These are phyloP conservation scores for Mactromeris polynyma DNA, from an alignment of 2,888 invertebrate genomes.

Conservation along the genomic window DNA sequence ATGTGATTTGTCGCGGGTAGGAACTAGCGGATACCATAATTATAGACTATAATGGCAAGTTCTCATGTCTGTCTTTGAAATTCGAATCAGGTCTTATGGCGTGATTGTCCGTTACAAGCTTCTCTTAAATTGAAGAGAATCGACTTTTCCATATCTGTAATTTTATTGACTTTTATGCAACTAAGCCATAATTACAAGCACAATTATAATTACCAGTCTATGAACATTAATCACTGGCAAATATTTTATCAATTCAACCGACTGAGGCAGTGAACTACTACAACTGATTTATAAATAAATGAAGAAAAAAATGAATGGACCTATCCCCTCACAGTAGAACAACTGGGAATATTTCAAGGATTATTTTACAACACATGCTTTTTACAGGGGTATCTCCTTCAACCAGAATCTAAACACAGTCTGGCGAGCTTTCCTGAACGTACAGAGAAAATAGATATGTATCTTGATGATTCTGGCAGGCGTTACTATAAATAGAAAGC, in stretches of 20 bases:
- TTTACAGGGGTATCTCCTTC: slow-evolving; percentile 16
- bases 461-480: slow-evolving; percentile 32
- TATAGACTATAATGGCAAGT: neutral
- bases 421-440: slow-evolving; percentile 12
- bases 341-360: slow-evolving; percentile 57
- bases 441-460: slow-evolving; percentile 27
- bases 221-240: neutral
- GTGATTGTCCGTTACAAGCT: no score
- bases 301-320: neutral
- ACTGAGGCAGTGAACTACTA: neutral
- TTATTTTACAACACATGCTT: slow-evolving; percentile 21
- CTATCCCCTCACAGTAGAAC: neutral
- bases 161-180: neutral
- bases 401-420: slow-evolving; percentile 24
- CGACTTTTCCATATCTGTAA: neutral
- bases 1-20: neutral
- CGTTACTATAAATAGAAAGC: slow-evolving; percentile 53
- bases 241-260: neutral
- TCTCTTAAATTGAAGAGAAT: no score
- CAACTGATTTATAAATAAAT: neutral
- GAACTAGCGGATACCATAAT: neutral
- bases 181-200: neutral
- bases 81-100: neutral
- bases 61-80: neutral
- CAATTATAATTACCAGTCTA: neutral